phyloP scores from a whole-genome alignment of 2,113 vertebrate genomes.

The Phylloscopus trochilus region DNA sequence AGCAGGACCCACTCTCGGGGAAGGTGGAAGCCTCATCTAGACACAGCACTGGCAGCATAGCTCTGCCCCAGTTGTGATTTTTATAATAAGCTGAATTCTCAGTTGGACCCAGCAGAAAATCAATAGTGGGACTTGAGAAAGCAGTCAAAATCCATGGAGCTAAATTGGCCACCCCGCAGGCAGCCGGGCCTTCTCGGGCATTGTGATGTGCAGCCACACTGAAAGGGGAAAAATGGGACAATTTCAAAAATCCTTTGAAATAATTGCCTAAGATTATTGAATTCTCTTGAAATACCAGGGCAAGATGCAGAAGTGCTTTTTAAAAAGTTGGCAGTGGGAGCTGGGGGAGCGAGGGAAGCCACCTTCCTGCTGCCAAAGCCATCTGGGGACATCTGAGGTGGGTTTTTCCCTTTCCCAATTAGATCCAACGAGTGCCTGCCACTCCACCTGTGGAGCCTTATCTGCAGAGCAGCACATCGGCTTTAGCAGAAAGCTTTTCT shows the following conservation, averaged over 20 bases:
- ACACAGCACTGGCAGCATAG: rapidly evolving
- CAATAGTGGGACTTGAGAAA: background rate
- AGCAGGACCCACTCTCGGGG: background rate
- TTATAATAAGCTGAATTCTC: slow-evolving; percentile 25
- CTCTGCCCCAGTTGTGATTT: background rate
- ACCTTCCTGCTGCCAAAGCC: background rate
- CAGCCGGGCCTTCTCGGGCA: background rate
- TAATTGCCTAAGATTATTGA: background rate
- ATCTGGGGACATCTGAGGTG: background rate
- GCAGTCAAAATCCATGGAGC: slow-evolving; percentile 4
- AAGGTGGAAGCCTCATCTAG: background rate
- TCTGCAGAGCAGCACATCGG: background rate
- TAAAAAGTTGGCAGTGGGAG: background rate
- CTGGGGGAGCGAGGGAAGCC: background rate
- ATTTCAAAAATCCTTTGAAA: slow-evolving; percentile 11
- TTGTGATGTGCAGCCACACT: background rate
- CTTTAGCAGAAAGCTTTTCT: background rate
- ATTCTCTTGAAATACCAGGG: background rate
- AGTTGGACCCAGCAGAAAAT: background rate
- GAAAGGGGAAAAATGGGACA: background rate
- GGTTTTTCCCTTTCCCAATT: background rate
- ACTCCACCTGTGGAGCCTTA: background rate
- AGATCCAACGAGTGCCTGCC: background rate
- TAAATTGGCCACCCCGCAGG: background rate
- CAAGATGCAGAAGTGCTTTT: background rate